Base-by-base conservation (phyloP, 2,113 vertebrate species). In the Coptodon rendalli region DNA sequence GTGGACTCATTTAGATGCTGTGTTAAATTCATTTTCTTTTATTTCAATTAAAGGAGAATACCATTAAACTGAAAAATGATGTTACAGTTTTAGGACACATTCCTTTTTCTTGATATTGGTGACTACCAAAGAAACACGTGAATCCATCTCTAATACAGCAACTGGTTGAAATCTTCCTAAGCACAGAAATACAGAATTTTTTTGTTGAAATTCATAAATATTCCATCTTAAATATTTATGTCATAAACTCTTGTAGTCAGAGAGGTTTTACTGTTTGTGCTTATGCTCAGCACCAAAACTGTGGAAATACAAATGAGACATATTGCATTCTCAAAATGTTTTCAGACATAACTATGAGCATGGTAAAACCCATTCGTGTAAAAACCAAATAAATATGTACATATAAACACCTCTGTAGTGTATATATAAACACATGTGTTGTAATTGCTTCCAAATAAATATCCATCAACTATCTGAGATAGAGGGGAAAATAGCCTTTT, bases 151-250 rank as follows among this genome's bases (percentile, higher is more conserved):
- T 50, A 78, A 50, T 78, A 78, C 45, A 78, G 16, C 24, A 31
- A 50, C 45, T 78, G 12, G 43, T 48, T 27, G 14, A 86, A 83
- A 81, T 85, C 34, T 52, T 76, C 76, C 40, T 0, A 2, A 10
- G 17, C 59, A 80, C 6, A 84, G 45, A 12, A 71, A 68, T 57
- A 22, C 8, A 2, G 34, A 56, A 57, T 82, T 87, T 48, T 34
- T 5, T 79, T 79, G 19, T 43, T 48, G 6, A 61, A 87, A 89
- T 90, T 84, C 66, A 56, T 29, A 82, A 8, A 86, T 86, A 86
- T 85, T 79, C 52, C 13, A 52, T 43, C 34, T 91, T 80, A 82
- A 91, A 95, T 89, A 93, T 92, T 88, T 86, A 92, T 90, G 40
- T 22, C 43, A 88, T 90, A 88, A 82, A 82, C 14, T 86, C 40